Evolutionary conservation across 2,888 invertebrate genomes (phyloP), one percentile per base, ranked within the genome.

Genomic region (Acronicta alni): DNA sequence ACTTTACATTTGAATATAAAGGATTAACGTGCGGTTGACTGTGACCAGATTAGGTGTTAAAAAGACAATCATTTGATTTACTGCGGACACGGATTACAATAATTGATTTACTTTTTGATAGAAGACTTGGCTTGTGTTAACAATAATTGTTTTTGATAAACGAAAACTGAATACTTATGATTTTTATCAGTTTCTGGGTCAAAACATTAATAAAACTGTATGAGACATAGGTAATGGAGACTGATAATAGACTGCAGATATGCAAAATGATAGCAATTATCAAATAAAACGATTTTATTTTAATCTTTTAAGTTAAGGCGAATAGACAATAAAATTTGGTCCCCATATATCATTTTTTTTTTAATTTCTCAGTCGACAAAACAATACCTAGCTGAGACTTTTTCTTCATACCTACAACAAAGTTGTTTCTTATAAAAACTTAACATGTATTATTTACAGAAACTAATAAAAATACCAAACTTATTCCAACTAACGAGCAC

Each of bases 1-100:
- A 60, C 73, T 81, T 85, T 81, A 81, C 83, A 88, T 87, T 77
- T 83, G 77, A 87, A 89, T 87, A 57, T 84, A 82, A 80, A 77
- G 80, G 74, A 84, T 81, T 80, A 80, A 80, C 76, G 75, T 16
- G 71, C 62, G 72, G 73, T 72, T 62, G 59, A 65, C 76, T 73
- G 77, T 82, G 75, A 75, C 79, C 53, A 67, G 76, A 75, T 75
- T 68, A 66, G 39, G 67, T 75, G 80, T 75, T 79, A 68, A 75
- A 62, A 77, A 77, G 66, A 79, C 72, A 76, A 74, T 67, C 43
- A 60, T 59, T 58, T 77, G 74, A 79, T 75, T 73, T 79, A 78
- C 69, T 54, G 53, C 49, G 54, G 70, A 39, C 51, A 60, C 67
- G 65, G 66, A 69, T 64, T 67, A 58, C 23, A n/a, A 41, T 30